Evolutionary conservation across 2,888 invertebrate species (phyloP), one percentile per base, ranked within the genome.

Genomic region (Scrobipalpa costella): DNA sequence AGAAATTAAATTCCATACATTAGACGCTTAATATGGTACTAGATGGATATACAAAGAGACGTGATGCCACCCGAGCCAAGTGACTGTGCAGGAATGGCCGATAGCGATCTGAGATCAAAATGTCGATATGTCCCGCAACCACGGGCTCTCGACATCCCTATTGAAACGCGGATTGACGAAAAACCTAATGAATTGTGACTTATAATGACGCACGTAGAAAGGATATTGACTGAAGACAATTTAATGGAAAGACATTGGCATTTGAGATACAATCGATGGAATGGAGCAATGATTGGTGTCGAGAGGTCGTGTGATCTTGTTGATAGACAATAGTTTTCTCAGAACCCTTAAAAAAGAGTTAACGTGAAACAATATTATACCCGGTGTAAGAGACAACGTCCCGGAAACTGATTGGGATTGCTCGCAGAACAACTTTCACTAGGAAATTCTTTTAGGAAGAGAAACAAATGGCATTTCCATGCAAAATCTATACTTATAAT

Each of bases 111-210:
- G 67, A 87, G 90, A 90, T 90, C 77, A 76, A 74, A 73, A 76
- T 80, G 81, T 89, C 88, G 90, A 90, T 90, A 89, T 78, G 85
- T 88, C 85, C 81, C 71, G 80, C 81, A 83, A 85, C 85, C 83
- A 79, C 83, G 83, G 82, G 83, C 85, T 83, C 83, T 86, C 84
- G 88, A 85, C 90, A 90, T 82, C 88, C 86, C 90, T 88, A 90
- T 90, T 85, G 83, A 89, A 85, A 83, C 83, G 81, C 78, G 77
- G 81, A 82, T 85, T 86, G 88, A 88, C 84, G 88, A 90, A 88
- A 85, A 87, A 85, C 82, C 83, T 90, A 88, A 89, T 88, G 85
- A 90, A 90, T 90, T 91, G 86, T 91, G 90, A 90, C 89, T 87
- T 84, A 83, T 83, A 88, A 84, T 86, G 88, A 88, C 86, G 85